Evolutionary conservation across 2,888 invertebrate species (phyloP).

Genomic region (Venusia cambrica): DNA sequence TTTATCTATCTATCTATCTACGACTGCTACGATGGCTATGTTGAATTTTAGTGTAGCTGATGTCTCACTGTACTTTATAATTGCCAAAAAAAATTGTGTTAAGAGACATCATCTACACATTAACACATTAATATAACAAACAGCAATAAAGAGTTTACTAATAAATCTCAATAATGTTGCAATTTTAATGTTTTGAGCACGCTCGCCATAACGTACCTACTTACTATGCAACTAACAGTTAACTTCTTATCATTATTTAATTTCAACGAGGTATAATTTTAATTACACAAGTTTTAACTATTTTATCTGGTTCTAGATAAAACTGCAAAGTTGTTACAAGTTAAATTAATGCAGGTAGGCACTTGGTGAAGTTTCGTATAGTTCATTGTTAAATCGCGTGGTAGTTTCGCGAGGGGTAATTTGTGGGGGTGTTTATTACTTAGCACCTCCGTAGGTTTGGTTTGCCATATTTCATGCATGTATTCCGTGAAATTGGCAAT

Average conservation of each 20-base stretch:
- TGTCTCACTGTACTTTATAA: no score
- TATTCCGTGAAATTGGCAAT: conserved; percentile 1
- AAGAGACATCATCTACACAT: no score
- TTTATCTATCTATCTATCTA: no score
- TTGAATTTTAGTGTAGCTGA: no score
- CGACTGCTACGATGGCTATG: no score
- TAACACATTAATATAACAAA: no score
- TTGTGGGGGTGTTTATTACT: conserved; percentile 49
- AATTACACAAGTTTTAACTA: conserved; percentile 24
- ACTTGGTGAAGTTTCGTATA: conserved; percentile 33
- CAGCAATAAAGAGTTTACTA: no score
- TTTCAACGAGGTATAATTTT: conserved; percentile 22
- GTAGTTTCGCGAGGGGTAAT: conserved; percentile 44
- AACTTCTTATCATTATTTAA: conserved; percentile 1
- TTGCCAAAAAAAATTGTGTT: no score
- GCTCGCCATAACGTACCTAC: no score
- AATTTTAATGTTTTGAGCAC: no score
- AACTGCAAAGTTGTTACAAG: conserved; percentile 31
- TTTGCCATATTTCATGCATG: conserved; percentile 16
- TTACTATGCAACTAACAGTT: conserved; percentile 1
- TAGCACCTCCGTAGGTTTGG: conserved; percentile 27
- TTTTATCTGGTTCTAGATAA: conserved; percentile 28
- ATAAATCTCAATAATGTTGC: conserved; percentile 29
- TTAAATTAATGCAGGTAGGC: conserved; percentile 34
- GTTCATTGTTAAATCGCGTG: conserved; percentile 55